Base-by-base conservation (phyloP, 2,888 invertebrate genomes). In the Diarsia rubi region DNA sequence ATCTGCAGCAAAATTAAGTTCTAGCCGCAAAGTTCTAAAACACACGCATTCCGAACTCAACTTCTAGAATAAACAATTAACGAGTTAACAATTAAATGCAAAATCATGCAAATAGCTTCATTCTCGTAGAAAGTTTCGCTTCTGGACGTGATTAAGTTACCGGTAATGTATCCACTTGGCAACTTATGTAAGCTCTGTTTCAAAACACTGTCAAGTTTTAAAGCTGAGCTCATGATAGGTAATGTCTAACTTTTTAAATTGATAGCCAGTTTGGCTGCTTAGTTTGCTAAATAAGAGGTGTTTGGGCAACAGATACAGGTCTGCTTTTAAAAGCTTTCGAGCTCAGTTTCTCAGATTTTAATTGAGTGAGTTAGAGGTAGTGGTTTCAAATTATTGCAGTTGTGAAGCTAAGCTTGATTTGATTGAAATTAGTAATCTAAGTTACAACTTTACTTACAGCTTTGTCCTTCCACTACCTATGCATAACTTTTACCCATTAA, bases 21-120 rank as follows among this genome's bases (percentile, higher is more conserved):
- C 47, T 57, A 27, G 21, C n/a, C 14, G 21, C 12, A 19, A 79
- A 78, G 72, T 79, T 63, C 45, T 71, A 63, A 80, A 80, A 66
- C 57, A 44, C 68, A 68, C 59, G 52, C 31, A 47, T 79, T 69
- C 27, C 63, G 42, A 79, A 73, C 44, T 42, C 54, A 68, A 69
- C 80, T 73, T 65, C 73, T 66, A 66, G 79, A 83, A 83, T 79
- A 81, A 83, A 83, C 83, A 83, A 82, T 79, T 71, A 80, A 83
- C 64, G 64, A 65, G 54, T 73, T 69, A 64, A 83, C 68, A 79
- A 80, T 80, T 83, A 59, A 84, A 84, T 84, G 84, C 44, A 75
- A 81, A 81, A 81, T 84, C 44, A 84, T 84, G 81, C 84, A 75
- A 81, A 75, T 80, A 73, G 37, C 68, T 79, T 81, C 44, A 73